Percentiles rank a stretch among this genome's conserved stretches.
These are phyloP conservation scores for Drosophila cyrtoloma DNA, from an alignment of 2,888 invertebrate species.

Conservation along the genomic window DNA sequence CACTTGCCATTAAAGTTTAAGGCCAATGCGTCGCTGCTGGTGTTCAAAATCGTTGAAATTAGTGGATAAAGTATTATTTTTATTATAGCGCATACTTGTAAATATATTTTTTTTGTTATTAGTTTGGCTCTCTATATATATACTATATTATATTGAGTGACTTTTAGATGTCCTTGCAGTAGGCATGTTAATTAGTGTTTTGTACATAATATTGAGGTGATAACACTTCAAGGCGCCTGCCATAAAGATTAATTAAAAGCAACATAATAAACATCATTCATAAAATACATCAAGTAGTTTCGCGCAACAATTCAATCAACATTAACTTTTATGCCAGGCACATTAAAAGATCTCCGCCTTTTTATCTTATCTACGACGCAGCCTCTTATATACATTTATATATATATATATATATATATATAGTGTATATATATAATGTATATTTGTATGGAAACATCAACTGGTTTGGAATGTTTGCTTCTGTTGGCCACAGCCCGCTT, in stretches of 20 bases:
- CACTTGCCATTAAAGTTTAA: slow-evolving; percentile 18
- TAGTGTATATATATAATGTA: too few relatives aligned
- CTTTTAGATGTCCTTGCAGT: slow-evolving; percentile 1
- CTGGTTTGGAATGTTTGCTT: slow-evolving; percentile 8
- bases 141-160: neutral
- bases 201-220: neutral
- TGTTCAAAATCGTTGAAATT: neutral
- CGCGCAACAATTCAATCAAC: slow-evolving; percentile 15
- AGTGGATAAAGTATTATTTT: neutral
- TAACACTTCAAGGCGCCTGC: neutral
- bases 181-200: neutral
- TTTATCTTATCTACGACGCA: slow-evolving; percentile 19
- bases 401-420: neutral
- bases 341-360: slow-evolving; percentile 13
- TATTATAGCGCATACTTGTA: neutral
- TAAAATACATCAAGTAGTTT: slow-evolving; percentile 3
- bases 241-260: neutral
- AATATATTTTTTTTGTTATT: neutral
- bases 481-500: neutral
- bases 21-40: neutral
- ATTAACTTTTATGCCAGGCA: slow-evolving; percentile 5
- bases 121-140: neutral
- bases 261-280: slow-evolving; percentile 3
- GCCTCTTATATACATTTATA: neutral
- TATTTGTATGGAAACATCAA: slow-evolving; percentile 4